Conservation (phyloP, 2,888 invertebrate species). For the Acanthococcus lagerstroemiae region DNA sequence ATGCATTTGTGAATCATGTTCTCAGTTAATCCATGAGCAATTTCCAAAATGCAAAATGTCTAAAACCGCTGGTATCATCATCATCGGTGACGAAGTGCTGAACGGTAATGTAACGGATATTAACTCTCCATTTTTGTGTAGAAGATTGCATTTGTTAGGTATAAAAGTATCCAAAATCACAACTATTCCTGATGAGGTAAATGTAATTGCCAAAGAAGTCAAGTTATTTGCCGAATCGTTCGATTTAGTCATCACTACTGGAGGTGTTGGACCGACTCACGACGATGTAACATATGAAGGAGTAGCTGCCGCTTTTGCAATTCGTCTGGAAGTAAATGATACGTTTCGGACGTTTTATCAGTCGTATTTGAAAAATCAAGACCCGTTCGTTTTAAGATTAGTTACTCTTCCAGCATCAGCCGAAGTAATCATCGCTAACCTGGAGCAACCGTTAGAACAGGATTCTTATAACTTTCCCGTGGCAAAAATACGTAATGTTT, state of each 20-base stretch:
- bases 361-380: conserved; percentile 4
- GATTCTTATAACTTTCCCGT: conserved; percentile 35
- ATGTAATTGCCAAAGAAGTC: conserved; percentile 55
- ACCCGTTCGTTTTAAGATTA: conserved; percentile 39
- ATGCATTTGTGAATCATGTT: too few relatives aligned
- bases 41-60: too few relatives aligned
- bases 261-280: conserved; percentile 60
- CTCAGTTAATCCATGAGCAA: too few relatives aligned
- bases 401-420: conserved; percentile 42
- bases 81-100: conserved; percentile 59
- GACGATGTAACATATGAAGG: conserved; percentile 58
- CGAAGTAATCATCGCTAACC: conserved; percentile 42
- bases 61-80: conserved; percentile 41
- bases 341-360: conserved; percentile 40
- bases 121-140: conserved; percentile 50
- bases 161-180: conserved; percentile 49
- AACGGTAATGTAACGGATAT: conserved; percentile 54
- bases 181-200: conserved; percentile 55
- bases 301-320: conserved; percentile 43
- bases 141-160: conserved; percentile 46
- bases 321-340: conserved; percentile 40
- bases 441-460: conserved; percentile 34
- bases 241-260: conserved; percentile 60
- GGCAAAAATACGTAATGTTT: conserved; percentile 47
- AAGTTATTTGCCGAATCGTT: conserved; percentile 49